These are phyloP conservation scores for Macrostomum lignano DNA, from an alignment of 1,140 invertebrate genomes.

Conservation along the genomic window DNA sequence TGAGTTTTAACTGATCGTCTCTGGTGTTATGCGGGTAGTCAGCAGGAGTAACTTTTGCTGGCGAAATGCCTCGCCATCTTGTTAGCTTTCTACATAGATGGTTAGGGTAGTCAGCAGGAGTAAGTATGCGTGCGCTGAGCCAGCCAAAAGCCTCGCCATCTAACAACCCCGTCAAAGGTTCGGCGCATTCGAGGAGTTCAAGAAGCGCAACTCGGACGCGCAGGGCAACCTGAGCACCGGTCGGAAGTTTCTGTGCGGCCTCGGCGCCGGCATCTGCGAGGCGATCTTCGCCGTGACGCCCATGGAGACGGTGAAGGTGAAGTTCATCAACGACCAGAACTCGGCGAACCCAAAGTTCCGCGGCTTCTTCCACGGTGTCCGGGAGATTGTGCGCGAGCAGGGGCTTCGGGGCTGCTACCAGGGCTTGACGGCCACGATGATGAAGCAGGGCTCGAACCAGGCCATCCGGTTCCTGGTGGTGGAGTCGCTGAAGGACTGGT, in stretches of 20 bases:
- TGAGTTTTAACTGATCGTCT: too few species aligned
- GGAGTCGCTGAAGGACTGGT: constrained; percentile 67
- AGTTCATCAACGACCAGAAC: constrained; percentile 87
- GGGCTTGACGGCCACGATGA: constrained; percentile 66
- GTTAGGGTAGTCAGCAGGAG: too few species aligned
- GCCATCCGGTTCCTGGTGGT: constrained; percentile 90
- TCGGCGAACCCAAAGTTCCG: constrained; percentile 52
- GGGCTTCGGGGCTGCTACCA: constrained; percentile 66
- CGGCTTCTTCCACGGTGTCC: constrained; percentile 75
- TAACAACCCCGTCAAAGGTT: constrained; percentile 39
- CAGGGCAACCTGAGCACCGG: constrained; percentile 44
- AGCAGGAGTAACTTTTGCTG: too few species aligned
- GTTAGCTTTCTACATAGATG: too few species aligned
- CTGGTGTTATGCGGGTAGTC: too few species aligned
- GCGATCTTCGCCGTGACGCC: constrained; percentile 86
- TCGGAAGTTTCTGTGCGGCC: constrained; percentile 54
- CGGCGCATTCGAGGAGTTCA: constrained; percentile 82
- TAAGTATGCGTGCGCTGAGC: too few species aligned
- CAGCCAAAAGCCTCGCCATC: too few species aligned
- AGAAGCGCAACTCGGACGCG: constrained; percentile 42
- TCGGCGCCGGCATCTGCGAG: constrained; percentile 62
- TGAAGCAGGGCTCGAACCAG: constrained; percentile 94
- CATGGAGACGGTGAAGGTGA: constrained; percentile 97
- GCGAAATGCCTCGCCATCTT: too few species aligned
- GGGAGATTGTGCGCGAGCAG: constrained; percentile 53